A percentile compares a stretch with the other conserved stretches of the same genome.
Evolutionary conservation across 2,888 invertebrate genomes (phyloP).

Genomic region (Tigriopus californicus): DNA sequence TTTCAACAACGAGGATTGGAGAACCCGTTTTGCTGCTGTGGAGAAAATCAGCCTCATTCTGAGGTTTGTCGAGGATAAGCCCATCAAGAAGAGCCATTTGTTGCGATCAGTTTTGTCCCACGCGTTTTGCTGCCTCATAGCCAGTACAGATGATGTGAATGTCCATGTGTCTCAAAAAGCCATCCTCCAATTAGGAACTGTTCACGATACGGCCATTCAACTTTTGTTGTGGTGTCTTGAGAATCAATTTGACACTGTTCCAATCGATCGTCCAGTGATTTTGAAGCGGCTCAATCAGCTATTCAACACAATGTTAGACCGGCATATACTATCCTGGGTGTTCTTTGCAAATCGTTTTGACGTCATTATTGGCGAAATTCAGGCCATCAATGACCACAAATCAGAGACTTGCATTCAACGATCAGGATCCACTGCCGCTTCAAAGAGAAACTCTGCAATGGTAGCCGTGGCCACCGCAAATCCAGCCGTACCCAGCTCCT

Average conservation of each 20-base stretch:
- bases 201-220: constrained; percentile 70
- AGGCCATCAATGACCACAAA: constrained; percentile 41
- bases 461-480: background rate
- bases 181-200: constrained; percentile 73
- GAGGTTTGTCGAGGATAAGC: constrained; percentile 64
- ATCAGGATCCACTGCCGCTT: constrained; percentile 33
- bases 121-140: constrained; percentile 87
- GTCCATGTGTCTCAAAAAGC: constrained; percentile 76
- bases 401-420: constrained; percentile 1
- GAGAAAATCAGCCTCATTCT: constrained; percentile 85
- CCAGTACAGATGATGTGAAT: constrained; percentile 40
- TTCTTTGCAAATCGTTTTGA: constrained; percentile 95
- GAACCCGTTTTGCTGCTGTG: constrained; percentile 64
- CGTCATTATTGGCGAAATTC: constrained; percentile 83
- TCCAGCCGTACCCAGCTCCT: background rate
- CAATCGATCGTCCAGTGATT: constrained; percentile 88
- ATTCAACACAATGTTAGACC: constrained; percentile 55
- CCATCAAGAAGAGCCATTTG: constrained; percentile 56
- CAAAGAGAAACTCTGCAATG: constrained; percentile 23
- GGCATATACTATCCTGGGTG: constrained; percentile 82
- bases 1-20: constrained; percentile 77
- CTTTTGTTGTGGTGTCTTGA: constrained; percentile 67
- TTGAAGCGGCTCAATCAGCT: constrained; percentile 85
- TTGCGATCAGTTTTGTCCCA: constrained; percentile 86
- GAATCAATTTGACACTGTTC: constrained; percentile 92